A percentile compares a stretch with the other conserved stretches of the same genome.
These are phyloP conservation scores for Aix galericulata DNA, from an alignment of 2,113 vertebrate genomes.

Conservation along the genomic window DNA sequence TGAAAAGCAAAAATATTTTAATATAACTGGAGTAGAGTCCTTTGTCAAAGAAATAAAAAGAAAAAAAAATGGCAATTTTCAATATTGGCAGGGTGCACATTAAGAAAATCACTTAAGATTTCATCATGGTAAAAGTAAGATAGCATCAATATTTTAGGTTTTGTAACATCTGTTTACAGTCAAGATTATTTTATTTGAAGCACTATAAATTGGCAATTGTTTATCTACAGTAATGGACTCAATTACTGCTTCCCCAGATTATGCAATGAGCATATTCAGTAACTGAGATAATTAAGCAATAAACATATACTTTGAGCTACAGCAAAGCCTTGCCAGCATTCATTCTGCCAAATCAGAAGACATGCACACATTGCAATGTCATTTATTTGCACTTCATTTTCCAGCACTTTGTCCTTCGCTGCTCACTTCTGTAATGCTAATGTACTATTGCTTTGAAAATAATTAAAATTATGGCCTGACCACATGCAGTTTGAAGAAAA, in stretches of 20 bases:
- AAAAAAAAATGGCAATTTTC: neutral
- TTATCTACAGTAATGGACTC: slow-evolving; percentile 58
- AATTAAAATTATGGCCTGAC: neutral
- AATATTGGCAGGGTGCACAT: neutral
- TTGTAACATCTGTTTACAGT: slow-evolving; percentile 56
- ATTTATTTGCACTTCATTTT: slow-evolving; percentile 16
- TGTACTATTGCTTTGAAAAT: neutral
- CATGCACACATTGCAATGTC: neutral
- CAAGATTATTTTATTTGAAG: slow-evolving; percentile 38
- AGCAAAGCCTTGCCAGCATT: slow-evolving; percentile 44
- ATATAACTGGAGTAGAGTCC: neutral
- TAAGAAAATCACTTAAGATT: slow-evolving; percentile 15
- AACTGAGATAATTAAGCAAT: slow-evolving; percentile 63
- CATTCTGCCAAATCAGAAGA: slow-evolving; percentile 45
- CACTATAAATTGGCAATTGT: slow-evolving; percentile 61
- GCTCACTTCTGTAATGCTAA: neutral
- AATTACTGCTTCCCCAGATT: slow-evolving; percentile 51
- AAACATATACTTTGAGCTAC: slow-evolving; percentile 48
- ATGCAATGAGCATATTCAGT: slow-evolving; percentile 51
- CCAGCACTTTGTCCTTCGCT: neutral
- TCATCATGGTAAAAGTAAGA: slow-evolving; percentile 20
- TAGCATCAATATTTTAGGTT: slow-evolving; percentile 21
- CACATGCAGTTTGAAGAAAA: neutral
- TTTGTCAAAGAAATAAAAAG: neutral
- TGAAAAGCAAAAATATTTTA: neutral